Evolutionary conservation across 1,140 invertebrate species (phyloP).

Genomic region (Pararge aegeria): DNA sequence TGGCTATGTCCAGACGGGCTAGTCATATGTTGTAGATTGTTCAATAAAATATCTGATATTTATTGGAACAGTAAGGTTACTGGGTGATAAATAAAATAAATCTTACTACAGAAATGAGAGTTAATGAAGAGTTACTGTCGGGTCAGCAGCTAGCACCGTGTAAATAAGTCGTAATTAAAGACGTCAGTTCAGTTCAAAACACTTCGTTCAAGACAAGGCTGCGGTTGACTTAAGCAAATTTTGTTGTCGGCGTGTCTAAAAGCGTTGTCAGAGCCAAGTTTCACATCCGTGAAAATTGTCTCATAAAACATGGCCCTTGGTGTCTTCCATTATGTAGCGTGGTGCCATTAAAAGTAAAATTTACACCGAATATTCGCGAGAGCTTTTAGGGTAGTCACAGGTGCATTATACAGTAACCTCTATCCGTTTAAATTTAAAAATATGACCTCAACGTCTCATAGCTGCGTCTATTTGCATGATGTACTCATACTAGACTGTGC

Average conservation of each 20-base stretch:
- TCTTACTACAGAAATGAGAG: too few relatives aligned
- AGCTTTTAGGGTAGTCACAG: slow-evolving; percentile 72
- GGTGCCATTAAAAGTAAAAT: slow-evolving; percentile 76
- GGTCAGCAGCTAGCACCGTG: too few relatives aligned
- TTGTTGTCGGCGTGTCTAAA: slow-evolving; percentile 47
- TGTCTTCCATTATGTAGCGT: slow-evolving; percentile 71
- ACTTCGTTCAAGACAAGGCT: slow-evolving; percentile 38
- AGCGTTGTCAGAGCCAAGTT: slow-evolving; percentile 67
- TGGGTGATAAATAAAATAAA: too few relatives aligned
- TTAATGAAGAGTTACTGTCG: too few relatives aligned
- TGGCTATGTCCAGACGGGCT: too few relatives aligned
- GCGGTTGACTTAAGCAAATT: slow-evolving; percentile 43
- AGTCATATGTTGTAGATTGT: too few relatives aligned
- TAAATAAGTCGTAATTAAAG: slow-evolving; percentile 23
- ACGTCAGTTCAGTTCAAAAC: slow-evolving; percentile 36
- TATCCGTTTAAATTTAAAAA: slow-evolving; percentile 63
- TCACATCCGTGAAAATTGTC: slow-evolving; percentile 66
- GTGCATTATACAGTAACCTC: slow-evolving; percentile 65
- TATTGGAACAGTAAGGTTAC: too few relatives aligned
- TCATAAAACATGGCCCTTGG: slow-evolving; percentile 70
- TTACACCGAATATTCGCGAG: slow-evolving; percentile 62
- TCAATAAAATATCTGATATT: too few relatives aligned
- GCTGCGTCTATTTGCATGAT: slow-evolving; percentile 20
- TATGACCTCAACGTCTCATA: slow-evolving; percentile 38
- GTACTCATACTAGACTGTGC: slow-evolving; percentile 9